A percentile compares a stretch with the other conserved stretches of the same genome.
phyloP scores from a whole-genome alignment of 2,888 invertebrate genomes.

The Chaetogeoica ovagalla region DNA sequence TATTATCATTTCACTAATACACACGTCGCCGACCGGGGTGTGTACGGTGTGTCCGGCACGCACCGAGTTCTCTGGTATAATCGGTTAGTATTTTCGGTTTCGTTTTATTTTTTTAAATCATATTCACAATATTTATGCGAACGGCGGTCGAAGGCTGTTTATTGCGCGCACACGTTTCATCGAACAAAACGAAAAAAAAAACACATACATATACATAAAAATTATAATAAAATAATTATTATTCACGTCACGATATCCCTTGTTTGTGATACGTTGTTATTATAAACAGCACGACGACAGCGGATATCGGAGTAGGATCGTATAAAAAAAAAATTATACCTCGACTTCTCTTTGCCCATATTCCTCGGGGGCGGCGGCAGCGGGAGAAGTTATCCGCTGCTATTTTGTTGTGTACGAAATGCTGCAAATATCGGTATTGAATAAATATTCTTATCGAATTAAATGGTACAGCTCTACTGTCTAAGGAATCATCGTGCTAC shows the following conservation, averaged over 20 bases:
- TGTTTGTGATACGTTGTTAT: background rate
- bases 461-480: too few species aligned
- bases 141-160: background rate
- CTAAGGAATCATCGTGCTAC: too few species aligned
- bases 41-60: too few species aligned
- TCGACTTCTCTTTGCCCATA: too few species aligned
- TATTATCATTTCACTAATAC: too few species aligned
- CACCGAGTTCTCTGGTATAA: background rate
- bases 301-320: background rate
- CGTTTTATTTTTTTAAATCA: background rate
- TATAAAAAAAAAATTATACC: background rate
- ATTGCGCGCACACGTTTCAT: slow-evolving; percentile 2
- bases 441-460: too few species aligned
- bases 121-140: background rate
- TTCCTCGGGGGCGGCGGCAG: too few species aligned
- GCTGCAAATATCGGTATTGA: too few species aligned
- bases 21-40: too few species aligned
- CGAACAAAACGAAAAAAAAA: background rate
- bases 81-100: background rate
- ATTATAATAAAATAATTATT: slow-evolving; percentile 16
- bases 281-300: slow-evolving; percentile 2
- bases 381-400: too few species aligned
- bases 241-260: slow-evolving; percentile 44
- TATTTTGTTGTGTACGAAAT: too few species aligned
- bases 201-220: too few species aligned